Evolutionary conservation across 2,113 vertebrate species (phyloP), one percentile per base, ranked within the genome.

Genomic region (Melanerpes formicivorus): DNA sequence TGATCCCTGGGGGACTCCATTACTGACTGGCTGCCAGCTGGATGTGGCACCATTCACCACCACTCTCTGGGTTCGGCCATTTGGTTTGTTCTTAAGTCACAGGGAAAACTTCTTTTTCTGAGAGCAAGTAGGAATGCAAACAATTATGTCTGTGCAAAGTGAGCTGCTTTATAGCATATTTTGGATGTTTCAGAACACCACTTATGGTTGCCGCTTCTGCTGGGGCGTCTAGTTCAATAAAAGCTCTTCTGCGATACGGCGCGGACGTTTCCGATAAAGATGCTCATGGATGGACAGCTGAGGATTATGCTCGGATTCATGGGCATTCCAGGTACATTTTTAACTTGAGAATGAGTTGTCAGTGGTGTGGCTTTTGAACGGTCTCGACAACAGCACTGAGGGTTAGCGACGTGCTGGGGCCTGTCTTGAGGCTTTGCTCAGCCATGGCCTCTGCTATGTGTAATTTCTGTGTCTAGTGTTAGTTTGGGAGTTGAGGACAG

Each of bases 121-220:
- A 90, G 29, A 37, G n/a, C 8, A 42, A 63, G 27, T 15, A 67
- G 37, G 29, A 66, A 56, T 59, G 64, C 74, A 80, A 84, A 32
- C 71, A 83, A 37, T 54, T 27, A 5, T 59, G 11, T 67, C 21
- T 19, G 8, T 64, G 18, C 74, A 42, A 83, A 87, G 32, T 18
- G 3, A 44, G 60, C 4, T 58, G 2, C 78, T 88, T 75, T 3
- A 0, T 78, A 3, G 10, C 1, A 2, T 81, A 14, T 90, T 82
- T 59, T 94, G 69, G 55, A 50, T 79, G 32, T 66, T 96, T 60
- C 92, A 99, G 99, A 97, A 98, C 98, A 6, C 94, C 98, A 2
- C 96, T 99, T 93, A 98, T 98, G 98, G 97, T 97, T 23, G 98
- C 98, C 94, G 98, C 98, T 64, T 97, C 97, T 84, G 98, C 97